Evolutionary conservation across 2,797 vertebrate genomes (phyloP), one percentile per base, ranked within the genome.

Genomic region (Sebastes steindachneri): DNA sequence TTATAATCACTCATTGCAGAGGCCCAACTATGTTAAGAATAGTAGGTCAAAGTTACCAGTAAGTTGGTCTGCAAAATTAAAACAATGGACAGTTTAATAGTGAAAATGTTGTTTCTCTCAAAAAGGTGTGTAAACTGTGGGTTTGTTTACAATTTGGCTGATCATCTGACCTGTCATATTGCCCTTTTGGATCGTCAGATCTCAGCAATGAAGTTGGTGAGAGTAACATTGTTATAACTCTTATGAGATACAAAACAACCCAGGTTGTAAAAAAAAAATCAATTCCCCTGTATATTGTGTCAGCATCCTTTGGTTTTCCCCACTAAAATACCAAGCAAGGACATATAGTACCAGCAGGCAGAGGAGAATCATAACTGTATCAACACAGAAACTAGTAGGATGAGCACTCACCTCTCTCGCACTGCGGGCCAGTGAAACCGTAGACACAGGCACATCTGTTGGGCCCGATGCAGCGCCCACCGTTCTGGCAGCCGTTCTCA

Each of bases 361-460:
- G 68, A 2, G 37, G 28, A 71, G 11, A 68, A 66, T 28, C n/a
- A 37, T 57, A 1, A 75, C 15, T 29, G 63, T 19, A 28, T 48
- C 29, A 70, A 59, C 14, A 28, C 19, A 35, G 82, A 51, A 19
- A 51, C 45, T 51, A 51, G 5, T 26, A 80, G 64, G 55, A 83
- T 17, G 78, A 77, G 64, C 68, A 29, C 96, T 96, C 95, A 99
- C 98, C 99, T 97, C 98, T 96, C 94, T 99, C 98, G 31, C 99
- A 99, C 94, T 99, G 98, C 15, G 98, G 98, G 19, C 99, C 99
- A 0, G 99, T 99, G 95, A 99, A 99, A 81, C 99, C 99, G 1
- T 99, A 99, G 84, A 99, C 97, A 3, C 98, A 99, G 1, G 98
- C 99, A 67, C 99, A 99, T 89, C 98, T 97, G 94, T 97, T 99